Evolutionary conservation across 1,140 invertebrate species (phyloP).

Genomic region (Lepidurus apus): DNA sequence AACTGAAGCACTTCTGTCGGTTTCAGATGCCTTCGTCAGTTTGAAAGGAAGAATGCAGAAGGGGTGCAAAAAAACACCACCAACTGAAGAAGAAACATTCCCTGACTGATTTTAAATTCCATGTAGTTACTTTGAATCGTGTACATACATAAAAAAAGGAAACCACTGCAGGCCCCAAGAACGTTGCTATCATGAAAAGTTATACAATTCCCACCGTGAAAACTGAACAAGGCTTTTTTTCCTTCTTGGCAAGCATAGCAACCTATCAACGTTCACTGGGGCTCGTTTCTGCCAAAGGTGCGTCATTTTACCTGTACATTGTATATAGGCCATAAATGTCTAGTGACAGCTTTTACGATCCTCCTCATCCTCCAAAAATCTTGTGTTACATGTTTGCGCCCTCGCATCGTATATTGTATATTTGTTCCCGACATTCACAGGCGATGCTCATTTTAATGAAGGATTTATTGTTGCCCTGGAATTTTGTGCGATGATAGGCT

Average conservation of each 20-base stretch:
- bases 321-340: background rate
- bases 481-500: background rate
- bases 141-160: background rate
- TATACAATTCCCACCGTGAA: conserved; percentile 5
- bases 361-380: background rate
- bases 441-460: background rate
- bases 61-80: background rate
- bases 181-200: background rate
- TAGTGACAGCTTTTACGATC: background rate
- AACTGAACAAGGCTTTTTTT: background rate
- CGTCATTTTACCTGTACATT: conserved; percentile 11
- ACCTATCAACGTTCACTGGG: background rate
- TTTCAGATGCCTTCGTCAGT: background rate
- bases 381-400: background rate
- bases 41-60: background rate
- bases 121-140: background rate
- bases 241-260: background rate
- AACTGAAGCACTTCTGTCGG: background rate
- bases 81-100: background rate
- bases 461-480: too few relatives aligned
- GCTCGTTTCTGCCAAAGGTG: conserved; percentile 2
- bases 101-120: background rate
- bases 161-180: background rate
- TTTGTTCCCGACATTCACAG: background rate
- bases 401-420: background rate